Evolutionary conservation across 2,113 vertebrate species (phyloP).

Genomic region (Rynchops niger): DNA sequence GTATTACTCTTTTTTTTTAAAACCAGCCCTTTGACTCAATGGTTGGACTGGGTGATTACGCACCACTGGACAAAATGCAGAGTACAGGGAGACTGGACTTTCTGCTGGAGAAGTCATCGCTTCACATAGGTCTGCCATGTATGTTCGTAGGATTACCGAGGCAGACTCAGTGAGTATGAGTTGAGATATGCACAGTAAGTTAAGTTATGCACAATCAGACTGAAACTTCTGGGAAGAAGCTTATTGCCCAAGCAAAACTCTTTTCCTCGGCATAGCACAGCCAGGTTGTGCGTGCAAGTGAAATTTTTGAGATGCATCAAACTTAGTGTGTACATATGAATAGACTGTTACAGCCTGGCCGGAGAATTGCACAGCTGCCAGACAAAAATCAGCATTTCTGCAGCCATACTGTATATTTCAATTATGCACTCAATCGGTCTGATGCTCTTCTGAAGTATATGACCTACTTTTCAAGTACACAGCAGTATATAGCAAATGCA

Average conservation of each 20-base stretch:
- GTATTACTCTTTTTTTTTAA: neutral
- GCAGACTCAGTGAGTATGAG: neutral
- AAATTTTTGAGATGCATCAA: neutral
- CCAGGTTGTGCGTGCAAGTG: neutral
- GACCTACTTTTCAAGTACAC: neutral
- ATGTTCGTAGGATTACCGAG: neutral
- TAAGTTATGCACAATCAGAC: neutral
- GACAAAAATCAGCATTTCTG: neutral
- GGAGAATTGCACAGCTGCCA: neutral
- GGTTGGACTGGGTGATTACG: neutral
- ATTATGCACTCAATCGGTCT: neutral
- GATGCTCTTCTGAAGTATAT: neutral
- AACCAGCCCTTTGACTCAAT: neutral
- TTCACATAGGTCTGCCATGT: neutral
- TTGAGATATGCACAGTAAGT: fast-evolving
- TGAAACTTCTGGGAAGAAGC: neutral
- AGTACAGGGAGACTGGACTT: neutral
- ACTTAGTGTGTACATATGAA: neutral
- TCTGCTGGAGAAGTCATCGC: neutral
- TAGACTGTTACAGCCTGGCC: neutral
- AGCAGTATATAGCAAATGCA: neutral
- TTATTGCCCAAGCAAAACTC: neutral
- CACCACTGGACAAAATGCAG: neutral
- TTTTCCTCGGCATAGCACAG: neutral
- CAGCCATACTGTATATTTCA: neutral